phyloP scores from a whole-genome alignment of 2,113 vertebrate species.

The Conger conger region DNA sequence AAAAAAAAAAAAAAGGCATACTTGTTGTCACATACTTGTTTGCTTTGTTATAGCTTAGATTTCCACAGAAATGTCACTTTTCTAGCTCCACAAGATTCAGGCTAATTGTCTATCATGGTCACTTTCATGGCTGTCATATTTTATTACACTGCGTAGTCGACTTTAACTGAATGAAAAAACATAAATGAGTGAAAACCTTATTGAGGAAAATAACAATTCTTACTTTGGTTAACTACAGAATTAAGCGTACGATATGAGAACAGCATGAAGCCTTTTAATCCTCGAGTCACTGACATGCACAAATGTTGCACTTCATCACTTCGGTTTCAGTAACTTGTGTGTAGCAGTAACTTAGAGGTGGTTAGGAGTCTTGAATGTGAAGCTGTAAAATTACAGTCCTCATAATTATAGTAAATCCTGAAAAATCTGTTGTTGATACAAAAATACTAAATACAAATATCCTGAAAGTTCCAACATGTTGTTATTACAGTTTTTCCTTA shows the following conservation, averaged over 20 bases:
- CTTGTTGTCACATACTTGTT: background rate
- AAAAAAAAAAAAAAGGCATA: background rate
- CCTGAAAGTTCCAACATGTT: no score
- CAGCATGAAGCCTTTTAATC: background rate
- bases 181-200: background rate
- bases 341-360: background rate
- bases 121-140: background rate
- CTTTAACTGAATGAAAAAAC: no score
- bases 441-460: no score
- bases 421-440: background rate
- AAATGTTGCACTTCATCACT: background rate
- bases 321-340: background rate
- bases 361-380: background rate
- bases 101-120: background rate
- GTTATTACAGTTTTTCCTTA: no score
- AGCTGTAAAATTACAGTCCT: background rate
- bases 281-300: background rate
- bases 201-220: background rate
- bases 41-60: background rate
- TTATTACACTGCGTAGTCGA: background rate
- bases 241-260: background rate
- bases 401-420: background rate
- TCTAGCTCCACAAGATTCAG: background rate
- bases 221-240: background rate
- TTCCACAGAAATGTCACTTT: background rate